phyloP scores from a whole-genome alignment of 1,140 invertebrate species.

The Eurosta solidaginis region DNA sequence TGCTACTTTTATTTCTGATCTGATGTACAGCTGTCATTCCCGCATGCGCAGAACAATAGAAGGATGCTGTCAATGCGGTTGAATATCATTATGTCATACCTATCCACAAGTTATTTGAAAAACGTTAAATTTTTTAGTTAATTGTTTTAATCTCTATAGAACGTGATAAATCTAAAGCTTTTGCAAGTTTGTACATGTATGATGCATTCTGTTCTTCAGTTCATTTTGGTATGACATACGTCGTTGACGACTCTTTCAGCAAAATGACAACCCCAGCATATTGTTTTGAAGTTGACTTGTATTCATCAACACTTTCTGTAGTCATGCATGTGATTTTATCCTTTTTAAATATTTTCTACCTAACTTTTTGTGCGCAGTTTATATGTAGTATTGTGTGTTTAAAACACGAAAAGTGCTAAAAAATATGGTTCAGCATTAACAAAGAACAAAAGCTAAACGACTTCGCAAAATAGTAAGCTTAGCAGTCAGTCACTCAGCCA shows the following conservation, averaged over 20 bases:
- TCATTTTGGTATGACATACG: not conserved
- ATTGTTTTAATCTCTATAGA: not conserved
- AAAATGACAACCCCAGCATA: not conserved
- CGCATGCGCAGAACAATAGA: constrained; percentile 2
- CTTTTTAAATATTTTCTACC: too few species aligned
- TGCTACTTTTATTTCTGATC: not conserved
- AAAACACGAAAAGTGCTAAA: too few species aligned
- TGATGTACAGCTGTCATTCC: not conserved
- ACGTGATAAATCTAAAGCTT: not conserved
- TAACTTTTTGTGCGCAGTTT: too few species aligned
- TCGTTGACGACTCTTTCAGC: not conserved
- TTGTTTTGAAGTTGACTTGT: not conserved
- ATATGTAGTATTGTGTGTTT: too few species aligned
- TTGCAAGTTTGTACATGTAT: not conserved
- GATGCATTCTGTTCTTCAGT: not conserved
- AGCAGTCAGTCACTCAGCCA: not conserved
- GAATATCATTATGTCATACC: too few species aligned
- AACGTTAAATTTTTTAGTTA: not conserved
- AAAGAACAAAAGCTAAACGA: not conserved
- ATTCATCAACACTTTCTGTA: not conserved
- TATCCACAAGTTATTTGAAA: too few species aligned
- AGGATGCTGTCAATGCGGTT: not conserved
- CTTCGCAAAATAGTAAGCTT: not conserved
- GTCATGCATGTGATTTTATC: not conserved
- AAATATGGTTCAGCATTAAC: not conserved